Conservation (phyloP, 2,888 invertebrate species). For the Zygaena filipendulae region DNA sequence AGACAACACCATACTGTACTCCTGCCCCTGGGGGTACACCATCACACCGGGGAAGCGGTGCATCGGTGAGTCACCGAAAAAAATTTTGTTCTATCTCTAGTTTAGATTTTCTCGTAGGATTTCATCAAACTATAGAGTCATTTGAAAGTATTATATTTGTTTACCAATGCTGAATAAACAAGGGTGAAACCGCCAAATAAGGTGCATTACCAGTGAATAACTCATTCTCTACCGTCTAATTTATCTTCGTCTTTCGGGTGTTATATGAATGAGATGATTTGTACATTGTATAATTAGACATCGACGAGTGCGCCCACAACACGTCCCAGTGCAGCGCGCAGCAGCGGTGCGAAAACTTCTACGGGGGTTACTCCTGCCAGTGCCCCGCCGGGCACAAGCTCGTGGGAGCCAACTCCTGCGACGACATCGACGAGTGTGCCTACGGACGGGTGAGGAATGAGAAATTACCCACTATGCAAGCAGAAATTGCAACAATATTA, state of each 20-base stretch:
- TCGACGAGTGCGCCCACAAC: conserved; percentile 85
- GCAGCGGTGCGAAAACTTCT: conserved; percentile 87
- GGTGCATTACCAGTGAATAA: too few relatives aligned
- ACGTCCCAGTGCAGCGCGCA: conserved; percentile 79
- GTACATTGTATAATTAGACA: too few relatives aligned
- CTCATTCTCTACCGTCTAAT: too few relatives aligned
- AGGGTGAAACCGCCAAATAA: too few relatives aligned
- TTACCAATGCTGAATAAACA: too few relatives aligned
- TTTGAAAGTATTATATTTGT: too few relatives aligned
- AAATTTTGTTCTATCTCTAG: too few relatives aligned
- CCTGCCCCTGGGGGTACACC: conserved; percentile 84
- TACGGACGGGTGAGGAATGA: conserved; percentile 41
- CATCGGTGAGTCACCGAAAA: conserved; percentile 38
- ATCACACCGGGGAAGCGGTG: conserved; percentile 78
- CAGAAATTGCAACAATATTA: background rate
- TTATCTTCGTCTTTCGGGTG: too few relatives aligned
- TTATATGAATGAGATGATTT: too few relatives aligned
- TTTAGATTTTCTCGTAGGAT: too few relatives aligned
- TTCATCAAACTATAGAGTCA: too few relatives aligned
- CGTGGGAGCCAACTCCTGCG: conserved; percentile 69
- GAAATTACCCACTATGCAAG: background rate
- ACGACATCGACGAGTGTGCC: conserved; percentile 89
- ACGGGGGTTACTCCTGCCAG: conserved; percentile 83
- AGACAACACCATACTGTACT: conserved; percentile 28
- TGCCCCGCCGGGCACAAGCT: conserved; percentile 79